Base-by-base conservation (phyloP, 1,140 invertebrate species). In the Nasonia longicornis region DNA sequence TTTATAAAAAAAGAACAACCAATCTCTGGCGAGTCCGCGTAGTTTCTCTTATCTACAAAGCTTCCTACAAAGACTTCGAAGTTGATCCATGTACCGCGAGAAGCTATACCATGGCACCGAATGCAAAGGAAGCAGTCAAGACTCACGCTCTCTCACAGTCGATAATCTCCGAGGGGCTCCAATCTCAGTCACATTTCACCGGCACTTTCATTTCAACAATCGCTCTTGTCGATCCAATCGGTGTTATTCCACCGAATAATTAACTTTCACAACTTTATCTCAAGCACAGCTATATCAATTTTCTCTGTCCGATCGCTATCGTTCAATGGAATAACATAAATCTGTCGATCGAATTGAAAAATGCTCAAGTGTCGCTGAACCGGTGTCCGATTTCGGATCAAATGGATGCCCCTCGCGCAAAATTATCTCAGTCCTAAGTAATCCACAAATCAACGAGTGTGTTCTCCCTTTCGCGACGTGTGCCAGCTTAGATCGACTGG, bases 11-110 rank as follows among this genome's bases (percentile, higher is more conserved):
- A 73, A 72, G 70, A 72, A 79, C 52, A 72, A 73, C 35, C 52
- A 64, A 79, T 79, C 6, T 64, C 52, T 58, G 26, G 29, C 69
- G 48, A 73, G 16, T 20, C n/a, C 20, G 70, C 22, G 11, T 72
- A 64, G 31, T 72, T 73, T 79, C 1, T 58, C n/a, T 45, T 72
- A 79, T 79, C 77, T 79, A 64, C 35, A 79, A 79, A 58, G 48
- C 20, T 58, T 79, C 29, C 38, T 71, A 12, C 12, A 38, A 71
- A 71, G 52, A 58, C 48, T 35, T 58, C 31, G 2, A 42, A 52
- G 8, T 35, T 35, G 31, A 22, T 20, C 52, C n/a, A 79, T 79
- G 67, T 71, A 79, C 29, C 16, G 31, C 12, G 67, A 79, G 70
- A 71, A 79, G 69, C 20, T 16, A 58, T 58, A 26, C 26, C 38